Evolutionary conservation across 2,113 vertebrate species (phyloP), one percentile per base, ranked within the genome.

Genomic region (Neodontobutis hainanensis): DNA sequence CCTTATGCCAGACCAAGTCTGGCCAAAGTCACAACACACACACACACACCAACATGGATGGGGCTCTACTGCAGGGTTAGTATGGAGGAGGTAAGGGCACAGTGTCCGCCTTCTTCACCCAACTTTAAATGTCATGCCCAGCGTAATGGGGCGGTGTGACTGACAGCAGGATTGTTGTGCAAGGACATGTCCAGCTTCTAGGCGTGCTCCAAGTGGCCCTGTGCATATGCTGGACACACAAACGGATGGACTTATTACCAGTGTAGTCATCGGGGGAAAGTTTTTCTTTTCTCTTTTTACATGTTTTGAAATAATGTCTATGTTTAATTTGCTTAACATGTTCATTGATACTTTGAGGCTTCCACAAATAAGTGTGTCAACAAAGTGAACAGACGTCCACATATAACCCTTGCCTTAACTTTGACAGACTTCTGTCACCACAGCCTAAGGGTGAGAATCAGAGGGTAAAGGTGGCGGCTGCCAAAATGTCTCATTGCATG

Each of bases 101-200:
- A 83, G 65, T 75, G 85, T 88, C 76, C 52, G 80, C 75, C 80
- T 87, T 85, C 84, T 84, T 81, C 70, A 56, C 85, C 87, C 87
- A 87, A 87, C 85, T 87, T 85, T 85, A 91, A 91, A 91, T 91
- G 90, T 91, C 90, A 91, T 76, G 85, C 61, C 73, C 77, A 75
- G 83, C 68, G 51, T 87, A 86, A 88, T 79, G 74, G 79, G 77
- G 70, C 14, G 15, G 61, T 45, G 86, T 88, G 88, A 89, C 65
- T 88, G 90, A 88, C 87, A 85, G 82, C 70, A 72, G 55, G 73
- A 73, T 58, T 88, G 87, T 84, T 73, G 79, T 62, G 73, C 66
- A 70, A 82, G 82, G 90, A 88, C 87, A 63, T 79, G 85, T 86
- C 81, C 82, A 77, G 88, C 86, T 90, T 69, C 73, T 79, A 73